These are phyloP conservation scores for Tangara arthus DNA, from an alignment of 2,797 vertebrate genomes.

Conservation along the genomic window DNA sequence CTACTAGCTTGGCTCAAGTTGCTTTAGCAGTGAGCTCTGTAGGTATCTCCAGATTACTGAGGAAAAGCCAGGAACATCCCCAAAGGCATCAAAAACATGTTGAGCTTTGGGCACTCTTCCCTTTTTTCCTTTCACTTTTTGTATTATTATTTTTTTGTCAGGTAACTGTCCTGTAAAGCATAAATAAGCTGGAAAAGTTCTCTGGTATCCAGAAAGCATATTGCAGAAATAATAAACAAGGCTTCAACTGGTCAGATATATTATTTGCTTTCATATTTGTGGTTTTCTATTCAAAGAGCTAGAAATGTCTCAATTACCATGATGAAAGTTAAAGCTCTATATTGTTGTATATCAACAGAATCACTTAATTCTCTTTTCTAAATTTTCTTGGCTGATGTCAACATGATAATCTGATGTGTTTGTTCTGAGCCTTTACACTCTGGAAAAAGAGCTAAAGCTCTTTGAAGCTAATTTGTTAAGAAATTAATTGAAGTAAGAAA, in stretches of 20 bases:
- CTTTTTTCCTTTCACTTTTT: neutral
- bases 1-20: neutral
- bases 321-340: neutral
- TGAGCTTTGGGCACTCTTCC: neutral
- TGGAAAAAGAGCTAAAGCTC: neutral
- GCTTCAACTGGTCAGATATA: neutral
- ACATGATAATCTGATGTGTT: neutral
- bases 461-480: neutral
- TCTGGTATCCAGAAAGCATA: neutral
- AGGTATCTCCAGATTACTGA: neutral
- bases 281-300: neutral
- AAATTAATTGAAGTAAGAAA: neutral
- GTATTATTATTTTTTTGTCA: accelerated
- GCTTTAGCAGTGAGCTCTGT: neutral
- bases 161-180: neutral
- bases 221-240: neutral
- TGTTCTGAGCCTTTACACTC: neutral
- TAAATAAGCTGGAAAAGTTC: neutral
- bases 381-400: neutral
- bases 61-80: neutral
- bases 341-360: neutral
- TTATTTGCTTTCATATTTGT: neutral
- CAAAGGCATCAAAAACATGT: neutral
- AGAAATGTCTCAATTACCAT: neutral
- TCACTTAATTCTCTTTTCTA: neutral